phyloP scores from a whole-genome alignment of 2,113 vertebrate species.

The Callorhinus ursinus region DNA sequence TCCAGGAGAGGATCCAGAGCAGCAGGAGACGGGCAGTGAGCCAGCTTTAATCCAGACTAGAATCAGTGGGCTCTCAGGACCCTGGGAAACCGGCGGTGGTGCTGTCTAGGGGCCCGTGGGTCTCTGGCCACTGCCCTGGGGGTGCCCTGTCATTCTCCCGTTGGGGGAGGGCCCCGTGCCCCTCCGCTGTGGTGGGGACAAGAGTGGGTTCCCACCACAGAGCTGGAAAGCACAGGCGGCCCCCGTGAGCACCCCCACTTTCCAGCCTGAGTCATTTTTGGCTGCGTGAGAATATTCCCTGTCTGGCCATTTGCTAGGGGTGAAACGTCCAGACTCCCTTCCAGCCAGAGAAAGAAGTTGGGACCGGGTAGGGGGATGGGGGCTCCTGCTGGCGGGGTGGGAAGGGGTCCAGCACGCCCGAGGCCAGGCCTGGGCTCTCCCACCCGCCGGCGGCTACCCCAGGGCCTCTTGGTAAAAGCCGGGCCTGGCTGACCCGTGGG shows the following conservation, averaged over 20 bases:
- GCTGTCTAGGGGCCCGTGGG: too few relatives aligned
- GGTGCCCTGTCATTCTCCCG: accelerated
- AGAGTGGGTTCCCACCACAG: not conserved
- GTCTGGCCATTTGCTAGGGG: not conserved
- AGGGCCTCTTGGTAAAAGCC: not conserved
- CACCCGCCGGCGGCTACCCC: not conserved
- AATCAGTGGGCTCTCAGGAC: not conserved
- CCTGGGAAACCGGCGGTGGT: not conserved
- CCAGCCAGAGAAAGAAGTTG: not conserved
- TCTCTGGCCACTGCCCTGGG: accelerated
- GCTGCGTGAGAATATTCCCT: not conserved
- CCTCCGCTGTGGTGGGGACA: not conserved
- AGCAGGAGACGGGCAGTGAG: accelerated
- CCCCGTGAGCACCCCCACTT: not conserved
- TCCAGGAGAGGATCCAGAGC: too few relatives aligned
- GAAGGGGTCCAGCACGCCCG: accelerated
- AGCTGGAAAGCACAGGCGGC: not conserved
- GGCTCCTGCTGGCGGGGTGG: not conserved
- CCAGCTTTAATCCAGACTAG: not conserved
- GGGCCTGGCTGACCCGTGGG: not conserved
- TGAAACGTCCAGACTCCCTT: not conserved
- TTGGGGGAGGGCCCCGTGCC: not conserved
- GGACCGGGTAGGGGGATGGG: not conserved
- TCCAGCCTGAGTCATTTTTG: not conserved
- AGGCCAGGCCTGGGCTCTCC: not conserved